Conservation (phyloP, 2,797 vertebrate species). For the Crossoptilon crossoptilon region DNA sequence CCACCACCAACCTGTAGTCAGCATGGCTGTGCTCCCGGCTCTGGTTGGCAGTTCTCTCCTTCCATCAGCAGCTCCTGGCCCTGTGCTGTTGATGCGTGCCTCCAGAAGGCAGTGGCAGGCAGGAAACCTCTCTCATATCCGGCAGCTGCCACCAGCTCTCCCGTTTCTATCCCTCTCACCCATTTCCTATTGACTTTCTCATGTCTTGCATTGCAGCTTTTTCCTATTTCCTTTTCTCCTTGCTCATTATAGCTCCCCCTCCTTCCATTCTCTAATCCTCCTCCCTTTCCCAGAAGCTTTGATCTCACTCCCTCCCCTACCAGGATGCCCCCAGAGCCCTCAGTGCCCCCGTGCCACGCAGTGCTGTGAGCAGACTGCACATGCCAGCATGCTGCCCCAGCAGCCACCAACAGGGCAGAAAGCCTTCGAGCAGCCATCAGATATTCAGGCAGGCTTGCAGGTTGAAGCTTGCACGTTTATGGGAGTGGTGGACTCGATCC, state of each 20-base stretch:
- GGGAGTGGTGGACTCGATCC: conserved; percentile 27
- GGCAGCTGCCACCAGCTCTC: conserved; percentile 26
- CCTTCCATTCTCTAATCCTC: neutral
- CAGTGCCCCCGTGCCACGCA: neutral
- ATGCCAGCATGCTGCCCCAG: conserved; percentile 36
- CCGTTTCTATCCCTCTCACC: conserved; percentile 12
- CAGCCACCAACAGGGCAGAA: conserved; percentile 45
- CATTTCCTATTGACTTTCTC: conserved; percentile 48
- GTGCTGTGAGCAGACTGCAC: neutral
- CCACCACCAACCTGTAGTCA: neutral
- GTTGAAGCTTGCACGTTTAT: conserved; percentile 44
- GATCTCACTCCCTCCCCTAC: neutral
- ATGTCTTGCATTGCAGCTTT: conserved; percentile 57
- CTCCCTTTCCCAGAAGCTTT: neutral
- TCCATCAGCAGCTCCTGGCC: neutral
- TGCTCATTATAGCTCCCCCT: neutral
- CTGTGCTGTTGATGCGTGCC: neutral
- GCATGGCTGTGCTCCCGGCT: neutral
- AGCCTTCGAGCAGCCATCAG: conserved; percentile 45
- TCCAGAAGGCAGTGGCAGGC: neutral
- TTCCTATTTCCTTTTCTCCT: conserved; percentile 57
- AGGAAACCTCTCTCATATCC: conserved; percentile 61
- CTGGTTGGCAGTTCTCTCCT: neutral
- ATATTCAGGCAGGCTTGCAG: conserved; percentile 35
- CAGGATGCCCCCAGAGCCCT: neutral